Conservation (phyloP, 2,113 vertebrate species). For the Martes martes region DNA sequence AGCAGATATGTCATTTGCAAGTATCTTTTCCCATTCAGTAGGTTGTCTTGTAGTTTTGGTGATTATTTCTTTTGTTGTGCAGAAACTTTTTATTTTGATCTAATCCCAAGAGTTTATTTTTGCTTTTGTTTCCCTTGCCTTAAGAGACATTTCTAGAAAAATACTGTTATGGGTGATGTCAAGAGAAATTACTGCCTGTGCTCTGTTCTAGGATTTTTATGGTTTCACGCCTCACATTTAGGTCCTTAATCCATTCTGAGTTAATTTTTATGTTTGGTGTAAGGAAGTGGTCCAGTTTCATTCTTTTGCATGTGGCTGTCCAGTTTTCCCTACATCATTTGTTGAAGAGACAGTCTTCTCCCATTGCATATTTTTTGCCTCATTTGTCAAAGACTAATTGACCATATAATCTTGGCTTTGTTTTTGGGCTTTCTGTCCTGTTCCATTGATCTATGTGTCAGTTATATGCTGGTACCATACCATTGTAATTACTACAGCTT, state of each 20-base stretch:
- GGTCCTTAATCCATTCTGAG: neutral
- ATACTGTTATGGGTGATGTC: neutral
- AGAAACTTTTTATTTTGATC: neutral
- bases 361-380: neutral
- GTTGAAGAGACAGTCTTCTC: neutral
- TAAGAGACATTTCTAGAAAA: neutral
- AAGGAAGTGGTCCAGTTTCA: neutral
- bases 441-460: neutral
- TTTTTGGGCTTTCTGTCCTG: neutral
- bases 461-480: neutral
- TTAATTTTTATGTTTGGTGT: neutral
- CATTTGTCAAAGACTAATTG: neutral
- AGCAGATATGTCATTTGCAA: neutral
- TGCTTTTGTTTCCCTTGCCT: neutral
- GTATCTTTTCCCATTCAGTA: neutral
- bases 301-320: neutral
- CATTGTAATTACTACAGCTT: neutral
- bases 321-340: neutral
- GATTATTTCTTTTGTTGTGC: neutral
- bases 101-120: neutral
- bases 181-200: neutral
- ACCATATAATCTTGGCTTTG: neutral
- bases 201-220: neutral
- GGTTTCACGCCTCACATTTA: neutral
- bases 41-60: neutral